Evolutionary conservation across 2,888 invertebrate species (phyloP), one percentile per base, ranked within the genome.

Genomic region (Gortyna flavago): DNA sequence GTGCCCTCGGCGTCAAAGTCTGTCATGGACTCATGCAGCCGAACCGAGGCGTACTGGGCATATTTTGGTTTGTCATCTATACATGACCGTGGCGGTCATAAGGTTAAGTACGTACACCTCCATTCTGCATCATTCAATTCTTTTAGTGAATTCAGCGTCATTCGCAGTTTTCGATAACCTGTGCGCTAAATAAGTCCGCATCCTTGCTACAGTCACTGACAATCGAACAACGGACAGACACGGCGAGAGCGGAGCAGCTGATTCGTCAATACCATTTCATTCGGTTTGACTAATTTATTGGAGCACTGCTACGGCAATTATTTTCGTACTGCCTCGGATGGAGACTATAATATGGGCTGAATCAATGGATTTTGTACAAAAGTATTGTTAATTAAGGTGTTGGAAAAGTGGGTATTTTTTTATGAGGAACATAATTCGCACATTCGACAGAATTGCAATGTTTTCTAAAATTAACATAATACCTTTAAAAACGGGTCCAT

Each of bases 261-360:
- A 77, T 48, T 77, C 77, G 48, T 73, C 73, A 75, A 81, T 70
- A 71, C 51, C 44, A 67, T 72, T 83, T 54, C 69, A 65, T 70
- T 81, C 65, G 29, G 73, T 77, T 75, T 76, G 78, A 80, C 74
- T 69, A 74, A 84, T 79, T 81, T 71, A 74, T 65, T 64, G 59
- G 18, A 38, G 54, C 29, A 69, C 18, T 25, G 68, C 51, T 61
- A 41, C 21, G 38, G 51, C 81, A 74, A 74, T 81, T 76, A 76
- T 76, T 73, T 77, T 67, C 21, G 57, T 48, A 32, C 71, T 3
- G 32, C 54, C 13, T 35, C 25, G 16, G 6, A 38, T 25, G 71
- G 51, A 66, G 65, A 41, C 9, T 25, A 66, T 3, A 62, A 61
- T 54, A 32, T 9, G 32, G 13, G 66, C 29, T 38, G 54, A 9